Evolutionary conservation across 2,888 invertebrate genomes (phyloP).

Genomic region (Oligia latruncula): DNA sequence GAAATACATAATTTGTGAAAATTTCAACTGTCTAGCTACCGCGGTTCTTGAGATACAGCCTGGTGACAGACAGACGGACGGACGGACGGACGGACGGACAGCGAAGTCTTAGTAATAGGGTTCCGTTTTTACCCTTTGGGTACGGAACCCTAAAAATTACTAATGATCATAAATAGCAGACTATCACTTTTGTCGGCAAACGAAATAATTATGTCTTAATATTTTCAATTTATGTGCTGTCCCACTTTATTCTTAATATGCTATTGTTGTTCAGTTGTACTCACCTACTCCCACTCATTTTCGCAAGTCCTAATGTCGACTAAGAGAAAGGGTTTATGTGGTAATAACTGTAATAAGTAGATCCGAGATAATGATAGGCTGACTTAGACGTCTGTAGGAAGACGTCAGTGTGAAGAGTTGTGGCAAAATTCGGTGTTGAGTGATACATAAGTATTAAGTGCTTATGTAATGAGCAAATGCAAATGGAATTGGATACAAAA

Average conservation of each 20-base stretch:
- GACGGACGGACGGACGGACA: too few species aligned
- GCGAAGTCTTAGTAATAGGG: too few species aligned
- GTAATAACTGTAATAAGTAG: neutral
- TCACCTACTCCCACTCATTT: conserved; percentile 23
- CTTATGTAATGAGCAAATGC: too few species aligned
- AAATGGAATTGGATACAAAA: neutral
- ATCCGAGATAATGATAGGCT: neutral
- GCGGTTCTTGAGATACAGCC: too few species aligned
- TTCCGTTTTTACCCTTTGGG: too few species aligned
- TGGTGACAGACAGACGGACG: too few species aligned
- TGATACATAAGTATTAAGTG: neutral
- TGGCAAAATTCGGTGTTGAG: neutral
- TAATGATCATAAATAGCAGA: conserved; percentile 1
- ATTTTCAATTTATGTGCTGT: conserved; percentile 19
- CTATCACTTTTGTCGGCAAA: conserved; percentile 3
- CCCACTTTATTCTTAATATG: conserved; percentile 18
- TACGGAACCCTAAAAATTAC: too few species aligned
- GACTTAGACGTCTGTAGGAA: neutral
- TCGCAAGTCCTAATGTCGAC: conserved; percentile 32
- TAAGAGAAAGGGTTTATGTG: conserved; percentile 21
- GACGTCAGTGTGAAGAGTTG: neutral
- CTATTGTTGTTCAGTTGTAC: conserved; percentile 24
- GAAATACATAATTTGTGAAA: too few species aligned
- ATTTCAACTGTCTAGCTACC: too few species aligned
- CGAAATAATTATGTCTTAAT: conserved; percentile 8